Evolutionary conservation across 2,113 vertebrate species (phyloP).

Genomic region (Solea senegalensis): DNA sequence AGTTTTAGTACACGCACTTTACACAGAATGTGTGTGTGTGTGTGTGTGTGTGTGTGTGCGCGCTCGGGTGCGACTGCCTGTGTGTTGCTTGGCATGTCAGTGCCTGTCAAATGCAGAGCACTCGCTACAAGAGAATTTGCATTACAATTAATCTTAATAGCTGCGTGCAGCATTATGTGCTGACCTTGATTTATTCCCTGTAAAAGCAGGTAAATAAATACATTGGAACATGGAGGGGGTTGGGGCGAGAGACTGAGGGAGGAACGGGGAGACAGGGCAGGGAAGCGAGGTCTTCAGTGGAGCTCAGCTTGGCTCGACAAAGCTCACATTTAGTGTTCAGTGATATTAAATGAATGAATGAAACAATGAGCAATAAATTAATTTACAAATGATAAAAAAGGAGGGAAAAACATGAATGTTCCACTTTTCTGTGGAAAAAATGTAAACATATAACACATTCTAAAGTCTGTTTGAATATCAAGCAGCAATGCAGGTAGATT

Average conservation of each 20-base stretch:
- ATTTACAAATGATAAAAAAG: too few species aligned
- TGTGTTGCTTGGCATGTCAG: conserved; percentile 66
- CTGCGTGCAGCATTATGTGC: conserved; percentile 65
- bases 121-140: conserved; percentile 72
- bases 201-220: conserved; percentile 80
- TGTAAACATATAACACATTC: too few species aligned
- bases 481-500: too few species aligned
- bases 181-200: conserved; percentile 82
- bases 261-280: not conserved
- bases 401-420: too few species aligned
- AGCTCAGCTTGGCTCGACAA: not conserved
- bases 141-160: conserved; percentile 83
- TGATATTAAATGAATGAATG: not conserved
- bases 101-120: conserved; percentile 72
- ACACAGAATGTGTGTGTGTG: conserved; percentile 26
- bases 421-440: too few species aligned
- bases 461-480: too few species aligned
- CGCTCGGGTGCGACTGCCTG: conserved; percentile 33
- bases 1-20: not conserved
- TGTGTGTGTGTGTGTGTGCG: conserved; percentile 16
- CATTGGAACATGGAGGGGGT: conserved; percentile 21
- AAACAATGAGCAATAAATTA: too few species aligned
- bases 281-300: too few species aligned
- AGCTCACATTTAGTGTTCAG: not conserved
- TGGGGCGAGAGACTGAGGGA: conserved; percentile 51